These are phyloP conservation scores for Zosterops lateralis DNA, from an alignment of 2,113 vertebrate genomes.

Conservation along the genomic window DNA sequence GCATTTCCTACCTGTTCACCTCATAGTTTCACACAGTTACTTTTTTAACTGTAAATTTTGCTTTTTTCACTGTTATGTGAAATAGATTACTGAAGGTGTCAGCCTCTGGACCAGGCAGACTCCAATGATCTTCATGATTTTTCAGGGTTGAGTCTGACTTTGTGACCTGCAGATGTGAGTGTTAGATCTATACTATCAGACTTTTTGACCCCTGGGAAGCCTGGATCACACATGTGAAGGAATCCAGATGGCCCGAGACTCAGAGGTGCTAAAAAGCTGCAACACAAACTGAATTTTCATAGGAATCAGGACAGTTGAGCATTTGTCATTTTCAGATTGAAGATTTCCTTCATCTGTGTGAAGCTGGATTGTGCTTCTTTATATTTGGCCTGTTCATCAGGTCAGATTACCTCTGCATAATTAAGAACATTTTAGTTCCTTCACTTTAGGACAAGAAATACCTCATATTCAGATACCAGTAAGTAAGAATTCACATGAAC, in stretches of 20 bases:
- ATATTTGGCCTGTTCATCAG: background rate
- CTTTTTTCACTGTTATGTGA: background rate
- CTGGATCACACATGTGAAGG: background rate
- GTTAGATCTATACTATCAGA: background rate
- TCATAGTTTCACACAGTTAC: background rate
- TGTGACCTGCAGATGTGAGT: background rate
- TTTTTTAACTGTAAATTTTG: background rate
- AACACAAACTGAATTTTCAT: slow-evolving; percentile 2
- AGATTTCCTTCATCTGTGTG: background rate
- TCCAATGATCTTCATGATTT: background rate
- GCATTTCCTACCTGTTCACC: background rate
- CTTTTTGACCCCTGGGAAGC: background rate
- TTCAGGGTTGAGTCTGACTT: background rate
- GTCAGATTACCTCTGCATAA: background rate
- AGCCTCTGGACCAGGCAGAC: background rate
- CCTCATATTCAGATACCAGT: background rate
- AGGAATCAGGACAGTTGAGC: background rate
- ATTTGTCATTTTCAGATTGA: background rate
- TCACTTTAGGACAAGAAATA: background rate
- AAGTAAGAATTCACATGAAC: background rate
- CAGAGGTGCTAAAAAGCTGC: background rate
- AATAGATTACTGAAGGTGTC: background rate
- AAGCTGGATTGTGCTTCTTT: background rate
- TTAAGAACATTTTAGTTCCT: background rate
- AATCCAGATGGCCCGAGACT: background rate